Evolutionary conservation across 2,888 invertebrate genomes (phyloP).

Genomic region (Galerucella calmariensis): DNA sequence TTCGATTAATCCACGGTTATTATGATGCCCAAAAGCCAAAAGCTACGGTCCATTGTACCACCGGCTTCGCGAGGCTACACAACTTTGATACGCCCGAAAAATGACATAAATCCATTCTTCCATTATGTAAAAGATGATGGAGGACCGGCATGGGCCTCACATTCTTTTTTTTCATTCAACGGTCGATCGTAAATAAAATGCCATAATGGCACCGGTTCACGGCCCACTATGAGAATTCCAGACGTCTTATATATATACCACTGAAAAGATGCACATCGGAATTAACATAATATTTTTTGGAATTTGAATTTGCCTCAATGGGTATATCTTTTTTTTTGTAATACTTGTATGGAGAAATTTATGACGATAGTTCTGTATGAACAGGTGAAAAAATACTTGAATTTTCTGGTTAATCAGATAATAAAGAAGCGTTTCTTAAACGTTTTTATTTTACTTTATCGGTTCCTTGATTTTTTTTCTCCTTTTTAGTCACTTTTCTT

Average conservation of each 20-base stretch:
- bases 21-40: conserved; percentile 24
- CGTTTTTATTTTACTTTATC: background rate
- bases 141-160: conserved; percentile 53
- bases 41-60: conserved; percentile 22
- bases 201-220: conserved; percentile 53
- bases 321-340: conserved; percentile 18
- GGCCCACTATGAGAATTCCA: conserved; percentile 49
- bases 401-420: background rate
- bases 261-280: conserved; percentile 31
- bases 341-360: conserved; percentile 51
- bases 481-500: too few relatives aligned
- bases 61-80: conserved; percentile 13
- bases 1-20: conserved; percentile 33
- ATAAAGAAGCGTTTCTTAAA: background rate
- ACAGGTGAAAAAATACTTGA: conserved; percentile 28
- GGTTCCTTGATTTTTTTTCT: too few relatives aligned
- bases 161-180: conserved; percentile 55
- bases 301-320: conserved; percentile 36
- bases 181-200: conserved; percentile 56
- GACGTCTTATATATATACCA: conserved; percentile 36
- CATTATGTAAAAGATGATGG: conserved; percentile 64
- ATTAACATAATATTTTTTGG: conserved; percentile 41
- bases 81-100: conserved; percentile 63
- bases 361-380: conserved; percentile 54
- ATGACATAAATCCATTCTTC: conserved; percentile 65